Conservation (phyloP, 2,797 vertebrate genomes). For the Girardinus metallicus region DNA sequence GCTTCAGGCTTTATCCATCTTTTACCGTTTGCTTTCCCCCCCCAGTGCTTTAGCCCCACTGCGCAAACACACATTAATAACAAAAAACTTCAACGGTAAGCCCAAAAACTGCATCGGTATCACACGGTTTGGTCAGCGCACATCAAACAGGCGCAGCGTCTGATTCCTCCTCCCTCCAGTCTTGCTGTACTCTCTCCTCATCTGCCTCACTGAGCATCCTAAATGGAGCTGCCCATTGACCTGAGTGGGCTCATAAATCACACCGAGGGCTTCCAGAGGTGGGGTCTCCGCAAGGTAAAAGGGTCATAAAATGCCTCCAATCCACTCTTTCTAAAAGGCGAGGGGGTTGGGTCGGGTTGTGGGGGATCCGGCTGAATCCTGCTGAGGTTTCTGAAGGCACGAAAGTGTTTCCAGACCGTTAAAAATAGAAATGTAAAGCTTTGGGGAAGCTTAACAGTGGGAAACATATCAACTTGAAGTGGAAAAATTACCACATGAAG, state of each 20-base stretch:
- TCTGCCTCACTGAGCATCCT: slow-evolving; percentile 61
- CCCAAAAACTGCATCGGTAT: slow-evolving; percentile 43
- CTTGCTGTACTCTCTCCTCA: slow-evolving; percentile 49
- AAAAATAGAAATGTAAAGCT: slow-evolving; percentile 1
- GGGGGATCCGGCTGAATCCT: not conserved
- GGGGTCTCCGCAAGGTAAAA: slow-evolving; percentile 52
- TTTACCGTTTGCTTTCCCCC: slow-evolving; percentile 33
- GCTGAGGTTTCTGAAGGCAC: slow-evolving; percentile 2
- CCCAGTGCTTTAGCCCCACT: slow-evolving; percentile 34
- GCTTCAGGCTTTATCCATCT: slow-evolving; percentile 50
- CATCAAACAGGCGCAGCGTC: slow-evolving; percentile 48
- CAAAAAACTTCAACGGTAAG: slow-evolving; percentile 12
- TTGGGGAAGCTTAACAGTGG: not conserved
- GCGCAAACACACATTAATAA: slow-evolving; percentile 43
- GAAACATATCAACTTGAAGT: not conserved
- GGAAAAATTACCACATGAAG: not conserved
- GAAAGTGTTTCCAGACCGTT: not conserved
- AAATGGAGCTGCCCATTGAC: slow-evolving; percentile 68
- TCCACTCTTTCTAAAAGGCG: slow-evolving; percentile 7
- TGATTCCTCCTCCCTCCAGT: slow-evolving; percentile 53
- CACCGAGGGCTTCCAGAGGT: slow-evolving; percentile 57
- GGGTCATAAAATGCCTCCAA: slow-evolving; percentile 42
- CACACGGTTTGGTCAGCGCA: slow-evolving; percentile 39
- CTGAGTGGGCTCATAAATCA: slow-evolving; percentile 63
- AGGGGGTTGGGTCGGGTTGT: not conserved